Conservation (phyloP, 2,888 invertebrate genomes). For the Drosophila phalerata region DNA sequence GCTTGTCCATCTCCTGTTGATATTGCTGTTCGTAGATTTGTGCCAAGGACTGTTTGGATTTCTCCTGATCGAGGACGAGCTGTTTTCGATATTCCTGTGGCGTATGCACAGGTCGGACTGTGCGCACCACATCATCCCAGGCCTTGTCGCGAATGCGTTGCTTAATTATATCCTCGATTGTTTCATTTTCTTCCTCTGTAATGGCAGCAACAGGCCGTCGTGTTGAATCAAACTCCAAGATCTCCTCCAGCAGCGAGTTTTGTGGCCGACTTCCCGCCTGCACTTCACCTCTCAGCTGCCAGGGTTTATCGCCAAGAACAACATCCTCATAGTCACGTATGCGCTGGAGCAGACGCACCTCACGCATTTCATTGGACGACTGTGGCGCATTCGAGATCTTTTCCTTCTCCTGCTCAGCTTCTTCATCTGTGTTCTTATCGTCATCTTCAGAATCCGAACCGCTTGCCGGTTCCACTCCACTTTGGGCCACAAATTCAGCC, state of each 20-base stretch:
- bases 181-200: slow-evolving; percentile 95
- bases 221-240: slow-evolving; percentile 95
- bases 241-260: slow-evolving; percentile 96
- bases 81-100: slow-evolving; percentile 94
- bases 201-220: slow-evolving; percentile 95
- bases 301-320: slow-evolving; percentile 93
- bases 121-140: slow-evolving; percentile 97
- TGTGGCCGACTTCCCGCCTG: slow-evolving; percentile 92
- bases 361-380: slow-evolving; percentile 91
- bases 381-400: slow-evolving; percentile 48
- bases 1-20: slow-evolving; percentile 88
- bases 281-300: slow-evolving; percentile 97
- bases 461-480: slow-evolving; percentile 64
- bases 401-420: slow-evolving; percentile 44
- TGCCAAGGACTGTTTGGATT: slow-evolving; percentile 96
- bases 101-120: slow-evolving; percentile 93
- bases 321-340: slow-evolving; percentile 91
- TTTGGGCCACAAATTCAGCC: slow-evolving; percentile 65
- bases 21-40: slow-evolving; percentile 97
- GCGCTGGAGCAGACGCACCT: slow-evolving; percentile 89
- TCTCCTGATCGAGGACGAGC: slow-evolving; percentile 95
- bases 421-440: slow-evolving; percentile 39
- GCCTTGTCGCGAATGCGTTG: slow-evolving; percentile 96
- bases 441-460: slow-evolving; percentile 65
- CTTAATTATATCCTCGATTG: slow-evolving; percentile 95